phyloP scores from a whole-genome alignment of 2,113 vertebrate genomes.

The Spilogale gracilis region DNA sequence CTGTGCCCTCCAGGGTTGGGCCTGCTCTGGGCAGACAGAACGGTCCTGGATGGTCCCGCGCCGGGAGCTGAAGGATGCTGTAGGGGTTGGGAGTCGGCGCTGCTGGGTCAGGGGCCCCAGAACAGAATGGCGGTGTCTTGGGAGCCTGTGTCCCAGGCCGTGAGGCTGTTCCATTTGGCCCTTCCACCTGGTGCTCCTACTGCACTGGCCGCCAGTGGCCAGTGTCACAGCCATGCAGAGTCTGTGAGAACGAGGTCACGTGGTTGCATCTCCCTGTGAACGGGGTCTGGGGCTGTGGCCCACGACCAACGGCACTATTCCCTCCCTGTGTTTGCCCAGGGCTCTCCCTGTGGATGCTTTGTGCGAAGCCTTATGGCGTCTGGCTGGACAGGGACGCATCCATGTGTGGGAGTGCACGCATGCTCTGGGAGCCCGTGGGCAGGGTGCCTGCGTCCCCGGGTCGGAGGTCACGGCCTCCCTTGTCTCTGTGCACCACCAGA shows the following conservation, averaged over 20 bases:
- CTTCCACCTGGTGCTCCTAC: background rate
- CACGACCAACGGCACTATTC: no score
- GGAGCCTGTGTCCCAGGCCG: background rate
- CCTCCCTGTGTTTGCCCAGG: background rate
- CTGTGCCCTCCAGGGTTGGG: background rate
- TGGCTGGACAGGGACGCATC: background rate
- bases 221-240: background rate
- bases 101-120: background rate
- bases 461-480: background rate
- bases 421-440: background rate
- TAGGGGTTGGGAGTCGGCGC: background rate
- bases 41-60: no score
- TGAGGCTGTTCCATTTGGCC: background rate
- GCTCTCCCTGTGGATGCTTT: background rate
- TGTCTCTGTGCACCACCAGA: background rate
- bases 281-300: background rate
- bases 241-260: background rate
- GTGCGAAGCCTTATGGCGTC: fast-evolving
- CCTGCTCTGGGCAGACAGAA: background rate
- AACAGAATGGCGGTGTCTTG: fast-evolving
- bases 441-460: fast-evolving
- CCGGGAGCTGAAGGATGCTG: background rate
- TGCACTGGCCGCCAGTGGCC: fast-evolving
- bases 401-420: fast-evolving
- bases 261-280: background rate